Base-by-base conservation (phyloP, 37 sponge, comb jelly and placozoan genomes). In the Eunapius fragilis region DNA sequence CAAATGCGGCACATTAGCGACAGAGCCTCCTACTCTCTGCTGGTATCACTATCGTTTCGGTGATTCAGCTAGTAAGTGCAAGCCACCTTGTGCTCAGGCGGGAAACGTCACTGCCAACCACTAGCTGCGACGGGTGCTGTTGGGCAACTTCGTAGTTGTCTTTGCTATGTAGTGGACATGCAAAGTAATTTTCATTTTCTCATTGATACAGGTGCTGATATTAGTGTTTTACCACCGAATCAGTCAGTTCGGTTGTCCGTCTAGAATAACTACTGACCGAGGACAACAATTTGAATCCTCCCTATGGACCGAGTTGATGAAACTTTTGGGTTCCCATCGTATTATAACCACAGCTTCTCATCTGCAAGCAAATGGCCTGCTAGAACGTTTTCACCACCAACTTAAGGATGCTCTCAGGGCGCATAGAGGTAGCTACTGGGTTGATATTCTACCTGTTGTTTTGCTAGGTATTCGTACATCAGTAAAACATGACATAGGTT, bases 401-500 rank as follows among this genome's bases (percentile, higher is more conserved):
- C 73, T 88, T 34, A 88, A 88, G 72, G 33, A 85, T 5, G 49
- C 86, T 24, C 90, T 89, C 68, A 89, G 85, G 58, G 73, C 90
- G 2, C 81, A 30, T 48, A 34, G 75, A 12, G 70, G 77, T 10
- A 24, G 37, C 17, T 38, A 89, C 47, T 89, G 90, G 82, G 76
- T 37, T 22, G 75, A 80, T 17, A 2, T 71, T 13, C 90, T 89
- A 2, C 86, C 86, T 0, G 25, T 89, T 34, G 86, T 85, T 22
- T 71, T 84, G 0, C 81, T 85, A 0, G 82, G 90, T 31, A 75
- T 85, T 19, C 76, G 90, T 11, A 27, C 86, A 11, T 47, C 81
- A 5, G 3, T 80, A 24, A 84, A 80, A 35, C 82, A 79, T 72
- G 90, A 90, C 45, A 27, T 80, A 33, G 32, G 75, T 9, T 90